These are phyloP conservation scores for Neoseiulus cucumeris DNA, from an alignment of 1,140 invertebrate genomes.

Conservation along the genomic window DNA sequence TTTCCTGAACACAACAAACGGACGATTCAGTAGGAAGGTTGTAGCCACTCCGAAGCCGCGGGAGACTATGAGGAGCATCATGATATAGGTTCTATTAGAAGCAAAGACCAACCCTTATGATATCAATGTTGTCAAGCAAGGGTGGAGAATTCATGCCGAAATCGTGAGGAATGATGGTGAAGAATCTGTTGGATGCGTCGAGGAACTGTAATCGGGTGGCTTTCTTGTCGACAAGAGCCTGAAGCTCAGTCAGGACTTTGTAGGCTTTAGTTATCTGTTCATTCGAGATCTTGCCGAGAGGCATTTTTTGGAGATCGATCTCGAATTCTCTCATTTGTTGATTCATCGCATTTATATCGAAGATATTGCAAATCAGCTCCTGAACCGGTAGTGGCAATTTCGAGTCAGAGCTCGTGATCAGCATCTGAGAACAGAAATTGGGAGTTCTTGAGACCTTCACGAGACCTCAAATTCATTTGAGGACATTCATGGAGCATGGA, in stretches of 20 bases:
- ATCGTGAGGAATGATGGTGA: constrained; percentile 80
- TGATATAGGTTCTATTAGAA: neutral
- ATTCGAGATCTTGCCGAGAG: constrained; percentile 79
- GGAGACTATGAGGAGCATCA: neutral
- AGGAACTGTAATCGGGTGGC: constrained; percentile 39
- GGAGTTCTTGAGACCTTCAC: neutral
- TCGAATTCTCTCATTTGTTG: constrained; percentile 82
- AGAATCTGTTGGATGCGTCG: constrained; percentile 75
- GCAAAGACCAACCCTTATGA: constrained; percentile 41
- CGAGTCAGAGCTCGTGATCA: constrained; percentile 30
- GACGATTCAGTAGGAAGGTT: too few relatives aligned
- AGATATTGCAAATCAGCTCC: constrained; percentile 61
- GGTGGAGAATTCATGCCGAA: constrained; percentile 68
- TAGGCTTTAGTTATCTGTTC: constrained; percentile 74
- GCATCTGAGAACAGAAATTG: neutral
- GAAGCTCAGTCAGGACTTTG: constrained; percentile 52
- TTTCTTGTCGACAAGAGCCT: constrained; percentile 35
- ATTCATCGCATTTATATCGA: constrained; percentile 80
- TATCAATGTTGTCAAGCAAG: constrained; percentile 48
- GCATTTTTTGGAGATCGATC: constrained; percentile 91
- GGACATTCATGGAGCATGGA: neutral
- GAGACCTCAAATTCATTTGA: neutral
- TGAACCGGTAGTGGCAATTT: constrained; percentile 55
- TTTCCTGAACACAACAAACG: constrained; percentile 35
- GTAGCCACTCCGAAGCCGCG: constrained; percentile 13